Percentiles rank a stretch among this genome's conserved stretches.
Conservation (phyloP, 2,113 vertebrate genomes). For the Corythornis cristatus region DNA sequence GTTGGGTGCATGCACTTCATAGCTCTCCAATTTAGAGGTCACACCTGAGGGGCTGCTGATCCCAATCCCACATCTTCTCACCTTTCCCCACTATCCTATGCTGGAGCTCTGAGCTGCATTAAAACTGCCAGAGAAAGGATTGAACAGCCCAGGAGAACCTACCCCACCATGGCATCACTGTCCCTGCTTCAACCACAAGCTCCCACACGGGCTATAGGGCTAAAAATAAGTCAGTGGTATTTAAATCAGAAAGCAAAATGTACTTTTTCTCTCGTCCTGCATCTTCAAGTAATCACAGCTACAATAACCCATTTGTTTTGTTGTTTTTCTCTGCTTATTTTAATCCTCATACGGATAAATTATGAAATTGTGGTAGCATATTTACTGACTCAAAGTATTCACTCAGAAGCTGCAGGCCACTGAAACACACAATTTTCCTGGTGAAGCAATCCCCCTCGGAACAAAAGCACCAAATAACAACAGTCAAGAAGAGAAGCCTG, state of each 20-base stretch:
- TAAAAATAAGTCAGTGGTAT: not conserved
- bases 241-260: not conserved
- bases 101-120: not conserved
- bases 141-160: not conserved
- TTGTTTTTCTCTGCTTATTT: conserved; percentile 35
- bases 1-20: not conserved
- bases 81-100: not conserved
- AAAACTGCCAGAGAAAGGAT: not conserved
- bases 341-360: conserved; percentile 12
- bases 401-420: conserved; percentile 10
- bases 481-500: not conserved
- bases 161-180: not conserved
- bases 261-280: not conserved
- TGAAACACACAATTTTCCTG: conserved; percentile 13
- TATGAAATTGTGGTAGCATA: conserved; percentile 39
- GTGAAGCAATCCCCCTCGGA: not conserved
- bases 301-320: conserved; percentile 25
- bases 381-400: conserved; percentile 5
- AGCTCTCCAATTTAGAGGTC: rapidly evolving
- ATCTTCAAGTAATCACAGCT: not conserved
- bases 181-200: not conserved
- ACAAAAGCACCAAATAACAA: conserved; percentile 28
- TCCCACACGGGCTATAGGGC: not conserved
- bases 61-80: not conserved
- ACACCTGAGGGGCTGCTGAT: not conserved